A percentile compares a stretch with the other conserved stretches of the same genome.
These are phyloP conservation scores for Brachyrhaphis roseni DNA, from an alignment of 2,797 vertebrate genomes.

Conservation along the genomic window DNA sequence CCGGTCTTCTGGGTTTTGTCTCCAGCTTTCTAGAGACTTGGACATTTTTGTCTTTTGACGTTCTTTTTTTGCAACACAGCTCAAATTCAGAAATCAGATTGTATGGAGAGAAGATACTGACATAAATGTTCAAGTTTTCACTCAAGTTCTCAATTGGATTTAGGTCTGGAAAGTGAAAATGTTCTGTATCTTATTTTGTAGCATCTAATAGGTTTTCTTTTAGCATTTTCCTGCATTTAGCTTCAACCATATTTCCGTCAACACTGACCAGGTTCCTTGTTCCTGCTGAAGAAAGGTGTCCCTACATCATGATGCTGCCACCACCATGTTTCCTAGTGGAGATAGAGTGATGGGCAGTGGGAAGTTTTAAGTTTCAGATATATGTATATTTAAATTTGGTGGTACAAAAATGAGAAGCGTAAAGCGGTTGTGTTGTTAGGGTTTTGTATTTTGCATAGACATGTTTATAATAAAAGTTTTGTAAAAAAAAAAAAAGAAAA, in stretches of 20 bases:
- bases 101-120: not conserved
- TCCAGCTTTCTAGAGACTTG: not conserved
- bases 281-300: not conserved
- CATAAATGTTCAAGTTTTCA: not conserved
- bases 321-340: not conserved
- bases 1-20: not conserved
- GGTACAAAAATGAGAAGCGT: not conserved
- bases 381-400: not conserved
- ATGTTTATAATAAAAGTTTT: not conserved
- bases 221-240: not conserved
- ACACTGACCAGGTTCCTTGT: not conserved
- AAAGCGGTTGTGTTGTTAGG: not conserved
- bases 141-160: not conserved
- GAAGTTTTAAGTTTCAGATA: not conserved
- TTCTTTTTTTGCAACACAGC: not conserved
- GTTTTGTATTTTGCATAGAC: not conserved
- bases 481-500: not conserved
- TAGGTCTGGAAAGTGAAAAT: not conserved
- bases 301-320: slow-evolving; percentile 1
- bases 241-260: not conserved
- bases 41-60: not conserved
- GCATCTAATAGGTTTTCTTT: not conserved
- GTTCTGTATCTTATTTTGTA: not conserved
- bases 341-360: not conserved
- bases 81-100: not conserved